Conservation (phyloP, 1,140 invertebrate genomes). For the Berghia stephanieae region DNA sequence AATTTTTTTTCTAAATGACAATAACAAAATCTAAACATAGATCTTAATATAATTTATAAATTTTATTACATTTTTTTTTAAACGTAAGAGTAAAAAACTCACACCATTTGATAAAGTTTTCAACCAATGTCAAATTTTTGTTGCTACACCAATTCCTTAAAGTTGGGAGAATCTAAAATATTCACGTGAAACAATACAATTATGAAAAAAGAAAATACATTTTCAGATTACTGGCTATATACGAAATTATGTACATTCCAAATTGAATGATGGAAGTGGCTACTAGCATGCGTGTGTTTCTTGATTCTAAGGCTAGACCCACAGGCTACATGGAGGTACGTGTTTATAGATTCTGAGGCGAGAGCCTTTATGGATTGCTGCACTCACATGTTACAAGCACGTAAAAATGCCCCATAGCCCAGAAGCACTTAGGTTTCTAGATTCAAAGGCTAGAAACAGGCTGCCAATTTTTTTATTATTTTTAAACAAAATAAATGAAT, state of each 20-base stretch:
- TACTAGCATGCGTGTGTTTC: background rate
- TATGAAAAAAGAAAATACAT: background rate
- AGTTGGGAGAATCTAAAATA: constrained; percentile 56
- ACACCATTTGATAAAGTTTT: constrained; percentile 63
- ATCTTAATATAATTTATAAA: too few species aligned
- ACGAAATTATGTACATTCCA: background rate
- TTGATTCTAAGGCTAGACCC: background rate
- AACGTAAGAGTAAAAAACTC: constrained; percentile 1
- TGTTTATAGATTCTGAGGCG: too few species aligned
- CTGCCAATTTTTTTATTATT: too few species aligned
- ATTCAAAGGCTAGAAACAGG: too few species aligned
- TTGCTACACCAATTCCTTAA: constrained; percentile 59
- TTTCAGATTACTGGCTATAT: background rate
- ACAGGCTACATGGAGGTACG: too few species aligned
- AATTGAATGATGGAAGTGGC: background rate
- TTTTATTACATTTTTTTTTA: too few species aligned
- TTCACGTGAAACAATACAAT: background rate
- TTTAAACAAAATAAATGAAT: too few species aligned
- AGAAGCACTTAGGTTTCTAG: too few species aligned
- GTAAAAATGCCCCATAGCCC: too few species aligned
- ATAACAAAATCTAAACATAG: too few species aligned
- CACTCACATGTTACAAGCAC: too few species aligned
- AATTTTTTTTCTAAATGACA: constrained; percentile 8
- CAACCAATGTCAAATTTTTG: constrained; percentile 53
- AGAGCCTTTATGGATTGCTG: too few species aligned